These are phyloP conservation scores for Thripadectes ignobilis DNA, from an alignment of 2,797 vertebrate genomes.

Conservation along the genomic window DNA sequence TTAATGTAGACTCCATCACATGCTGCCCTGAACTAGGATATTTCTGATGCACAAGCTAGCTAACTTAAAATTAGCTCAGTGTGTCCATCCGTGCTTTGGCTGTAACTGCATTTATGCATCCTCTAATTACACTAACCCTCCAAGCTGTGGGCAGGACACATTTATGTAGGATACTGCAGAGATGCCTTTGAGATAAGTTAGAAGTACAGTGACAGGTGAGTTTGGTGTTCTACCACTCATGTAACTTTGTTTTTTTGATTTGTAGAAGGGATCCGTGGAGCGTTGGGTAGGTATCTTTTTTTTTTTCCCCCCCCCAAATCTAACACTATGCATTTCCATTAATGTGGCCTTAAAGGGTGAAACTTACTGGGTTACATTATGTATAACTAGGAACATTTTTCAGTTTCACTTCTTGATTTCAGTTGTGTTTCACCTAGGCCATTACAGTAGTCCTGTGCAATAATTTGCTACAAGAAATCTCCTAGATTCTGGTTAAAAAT, in stretches of 20 bases:
- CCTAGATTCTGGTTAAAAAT: neutral
- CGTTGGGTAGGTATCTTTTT: conserved; percentile 60
- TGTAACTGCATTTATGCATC: neutral
- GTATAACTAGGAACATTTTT: conserved; percentile 23
- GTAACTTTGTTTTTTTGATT: conserved; percentile 70
- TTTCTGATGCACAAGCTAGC: neutral
- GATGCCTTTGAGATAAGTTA: conserved; percentile 6
- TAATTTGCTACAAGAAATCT: neutral
- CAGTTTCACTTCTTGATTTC: conserved; percentile 37
- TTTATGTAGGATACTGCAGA: neutral
- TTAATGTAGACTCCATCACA: neutral
- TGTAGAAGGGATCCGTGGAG: conserved; percentile 66
- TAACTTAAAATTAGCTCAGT: neutral
- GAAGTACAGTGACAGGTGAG: conserved; percentile 34
- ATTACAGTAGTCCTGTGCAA: neutral
- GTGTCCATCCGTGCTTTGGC: neutral
- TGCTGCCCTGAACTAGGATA: neutral
- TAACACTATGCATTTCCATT: conserved; percentile 31
- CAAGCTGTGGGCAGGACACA: neutral
- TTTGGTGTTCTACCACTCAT: conserved; percentile 59
- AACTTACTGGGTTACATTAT: conserved; percentile 8
- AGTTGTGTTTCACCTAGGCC: conserved; percentile 61
- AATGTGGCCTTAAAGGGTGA: conserved; percentile 48
- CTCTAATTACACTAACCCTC: neutral
- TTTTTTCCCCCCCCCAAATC: neutral